These are phyloP conservation scores for Ectropis crepuscularia DNA, from an alignment of 2,888 invertebrate genomes.

Conservation along the genomic window DNA sequence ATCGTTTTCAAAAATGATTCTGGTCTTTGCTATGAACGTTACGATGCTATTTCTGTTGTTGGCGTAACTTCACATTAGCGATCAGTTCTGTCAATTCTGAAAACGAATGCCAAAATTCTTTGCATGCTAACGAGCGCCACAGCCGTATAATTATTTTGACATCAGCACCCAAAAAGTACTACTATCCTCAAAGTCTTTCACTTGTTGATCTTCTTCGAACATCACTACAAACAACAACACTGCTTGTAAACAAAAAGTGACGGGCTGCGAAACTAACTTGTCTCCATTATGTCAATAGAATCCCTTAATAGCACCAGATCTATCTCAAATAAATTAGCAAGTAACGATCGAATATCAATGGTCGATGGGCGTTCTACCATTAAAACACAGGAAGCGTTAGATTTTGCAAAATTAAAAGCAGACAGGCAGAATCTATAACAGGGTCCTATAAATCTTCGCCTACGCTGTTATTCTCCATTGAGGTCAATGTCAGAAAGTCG, in stretches of 20 bases:
- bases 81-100: conserved; percentile 26
- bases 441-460: conserved; percentile 31
- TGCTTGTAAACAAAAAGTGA: conserved; percentile 7
- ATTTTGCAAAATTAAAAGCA: conserved; percentile 18
- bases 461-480: conserved; percentile 32
- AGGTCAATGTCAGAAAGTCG: conserved; percentile 42
- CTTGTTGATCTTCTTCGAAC: too few relatives aligned
- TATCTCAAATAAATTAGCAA: conserved; percentile 2
- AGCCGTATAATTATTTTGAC: background rate
- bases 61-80: conserved; percentile 25
- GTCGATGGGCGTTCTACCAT: conserved; percentile 5
- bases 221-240: background rate
- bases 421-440: conserved; percentile 11
- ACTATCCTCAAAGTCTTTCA: too few relatives aligned
- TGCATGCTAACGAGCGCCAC: conserved; percentile 4
- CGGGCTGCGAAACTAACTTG: conserved; percentile 2
- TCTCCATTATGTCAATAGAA: conserved; percentile 5
- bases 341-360: background rate
- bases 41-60: conserved; percentile 24
- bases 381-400: conserved; percentile 9
- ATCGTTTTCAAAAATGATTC: conserved; percentile 3
- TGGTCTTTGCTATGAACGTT: conserved; percentile 7
- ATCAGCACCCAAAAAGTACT: background rate
- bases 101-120: conserved; percentile 24
- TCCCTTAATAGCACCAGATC: conserved; percentile 3